Percentiles rank a stretch among this genome's conserved stretches.
Evolutionary conservation across 2,888 invertebrate genomes (phyloP).

Genomic region (Apodemia mormo): DNA sequence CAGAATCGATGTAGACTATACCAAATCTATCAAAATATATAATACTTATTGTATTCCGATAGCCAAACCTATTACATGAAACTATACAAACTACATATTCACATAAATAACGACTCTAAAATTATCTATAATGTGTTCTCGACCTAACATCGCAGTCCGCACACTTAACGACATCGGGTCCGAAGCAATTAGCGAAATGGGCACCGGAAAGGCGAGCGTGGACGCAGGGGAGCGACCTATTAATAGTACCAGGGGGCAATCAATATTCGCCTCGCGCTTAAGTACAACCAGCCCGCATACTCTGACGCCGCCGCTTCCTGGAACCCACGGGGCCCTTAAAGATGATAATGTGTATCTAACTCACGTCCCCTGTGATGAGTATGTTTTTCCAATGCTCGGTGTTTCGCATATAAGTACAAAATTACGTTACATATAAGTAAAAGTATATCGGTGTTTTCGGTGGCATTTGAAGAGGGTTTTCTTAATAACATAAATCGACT

Average conservation of each 20-base stretch:
- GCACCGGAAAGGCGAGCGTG: slow-evolving; percentile 44
- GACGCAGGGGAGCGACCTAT: slow-evolving; percentile 55
- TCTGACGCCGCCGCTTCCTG: slow-evolving; percentile 30
- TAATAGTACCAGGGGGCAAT: slow-evolving; percentile 60
- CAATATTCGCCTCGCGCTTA: slow-evolving; percentile 66
- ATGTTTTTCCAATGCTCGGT: background rate
- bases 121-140: slow-evolving; percentile 11
- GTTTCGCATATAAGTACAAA: background rate
- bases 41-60: too few species aligned
- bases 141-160: slow-evolving; percentile 16
- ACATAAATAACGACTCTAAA: slow-evolving; percentile 7
- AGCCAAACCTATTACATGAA: too few species aligned
- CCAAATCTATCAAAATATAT: too few species aligned
- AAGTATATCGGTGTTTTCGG: too few species aligned
- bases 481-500: too few species aligned
- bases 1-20: too few species aligned
- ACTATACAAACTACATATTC: background rate
- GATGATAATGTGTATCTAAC: slow-evolving; percentile 13
- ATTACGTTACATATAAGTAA: background rate
- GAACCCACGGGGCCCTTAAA: slow-evolving; percentile 23
- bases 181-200: slow-evolving; percentile 64
- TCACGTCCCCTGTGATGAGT: background rate
- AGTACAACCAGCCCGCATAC: slow-evolving; percentile 29
- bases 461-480: too few species aligned
- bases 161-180: slow-evolving; percentile 35